phyloP scores from a whole-genome alignment of 2,113 vertebrate genomes.

The Motacilla alba region DNA sequence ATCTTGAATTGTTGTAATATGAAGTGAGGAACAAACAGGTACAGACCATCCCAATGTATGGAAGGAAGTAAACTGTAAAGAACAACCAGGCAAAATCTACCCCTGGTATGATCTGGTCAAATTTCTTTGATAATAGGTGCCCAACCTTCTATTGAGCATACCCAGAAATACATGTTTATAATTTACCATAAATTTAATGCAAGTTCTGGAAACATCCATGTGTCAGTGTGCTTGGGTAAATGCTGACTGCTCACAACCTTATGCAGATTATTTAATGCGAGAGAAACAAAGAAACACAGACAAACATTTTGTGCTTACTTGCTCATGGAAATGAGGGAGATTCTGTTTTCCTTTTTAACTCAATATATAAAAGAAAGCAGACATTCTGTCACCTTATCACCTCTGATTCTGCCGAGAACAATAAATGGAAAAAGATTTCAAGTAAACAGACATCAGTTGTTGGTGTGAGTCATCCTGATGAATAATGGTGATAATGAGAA shows the following conservation, averaged over 20 bases:
- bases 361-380: conserved; percentile 34
- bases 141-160: neutral
- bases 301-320: neutral
- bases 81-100: neutral
- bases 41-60: neutral
- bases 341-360: neutral
- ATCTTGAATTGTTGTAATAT: neutral
- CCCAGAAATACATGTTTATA: neutral
- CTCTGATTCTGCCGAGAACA: neutral
- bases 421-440: conserved; percentile 43
- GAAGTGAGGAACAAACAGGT: neutral
- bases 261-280: neutral
- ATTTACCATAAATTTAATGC: neutral
- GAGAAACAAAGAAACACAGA: neutral
- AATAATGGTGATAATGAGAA: conserved; percentile 16
- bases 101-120: neutral
- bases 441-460: conserved; percentile 38
- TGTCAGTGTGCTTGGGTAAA: neutral
- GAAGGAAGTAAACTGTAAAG: neutral
- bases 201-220: neutral
- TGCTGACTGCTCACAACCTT: neutral
- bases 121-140: neutral
- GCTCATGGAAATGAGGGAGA: neutral
- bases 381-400: conserved; percentile 16
- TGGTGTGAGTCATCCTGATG: conserved; percentile 32